Base-by-base conservation (phyloP, 2,113 vertebrate species). In the Chascanopsetta lugubris region DNA sequence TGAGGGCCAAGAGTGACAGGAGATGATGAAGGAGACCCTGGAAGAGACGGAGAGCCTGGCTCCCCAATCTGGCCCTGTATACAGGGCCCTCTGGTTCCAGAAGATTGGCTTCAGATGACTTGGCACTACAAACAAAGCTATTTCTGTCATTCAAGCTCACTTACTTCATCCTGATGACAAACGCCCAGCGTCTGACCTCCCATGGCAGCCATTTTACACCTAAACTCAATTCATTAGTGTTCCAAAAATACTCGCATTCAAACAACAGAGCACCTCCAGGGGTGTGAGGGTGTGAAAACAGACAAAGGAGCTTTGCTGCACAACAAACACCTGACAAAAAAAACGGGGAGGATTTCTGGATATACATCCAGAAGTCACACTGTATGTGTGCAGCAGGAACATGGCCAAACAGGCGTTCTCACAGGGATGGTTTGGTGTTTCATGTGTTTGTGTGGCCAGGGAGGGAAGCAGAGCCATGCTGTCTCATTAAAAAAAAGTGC, bases 121-220 rank as follows among this genome's bases (percentile, higher is more conserved):
- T 71, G 75, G 67, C 53, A 30, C 49, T 72, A 46, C 55, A 61
- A 79, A 80, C 56, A 76, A 59, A 81, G 65, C 64, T 64, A 73
- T 87, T 83, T 81, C 75, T 7, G 17, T 68, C 75, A 75, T 71
- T 69, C 40, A 61, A 55, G 61, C 63, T 79, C 12, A 1, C 57
- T 77, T 49, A 64, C 72, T 87, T 67, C 61, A 56, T 60, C 63
- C 54, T 10, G 48, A 45, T 70, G 74, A 84, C 74, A 73, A 86
- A 85, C 69, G 59, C 65, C 62, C 80, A 81, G 67, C 3, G 36
- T 59, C 72, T 85, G 80, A 87, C 80, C 77, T 78, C 34, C 67
- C 1, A n/a, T 59, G 75, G 72, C 58, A 29, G 77, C 61, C 84
- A 76, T 87, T 83, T 85, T 79, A 70, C 79, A 72, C 76, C 56